Evolutionary conservation across 1,140 invertebrate species (phyloP).

Genomic region (Aphis gossypii): DNA sequence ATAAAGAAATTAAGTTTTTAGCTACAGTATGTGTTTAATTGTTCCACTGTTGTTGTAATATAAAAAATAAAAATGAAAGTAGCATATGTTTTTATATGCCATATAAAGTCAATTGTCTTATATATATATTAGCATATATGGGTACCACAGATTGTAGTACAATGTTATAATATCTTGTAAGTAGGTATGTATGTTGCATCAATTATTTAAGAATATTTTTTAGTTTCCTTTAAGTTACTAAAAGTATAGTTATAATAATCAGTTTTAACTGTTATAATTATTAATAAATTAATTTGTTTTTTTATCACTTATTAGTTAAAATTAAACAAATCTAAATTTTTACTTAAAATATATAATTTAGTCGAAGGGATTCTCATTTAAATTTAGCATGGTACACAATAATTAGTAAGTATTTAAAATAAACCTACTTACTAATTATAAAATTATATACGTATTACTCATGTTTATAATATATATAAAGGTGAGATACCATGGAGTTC

Average conservation of each 20-base stretch:
- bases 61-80: conserved; percentile 34
- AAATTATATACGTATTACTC: too few relatives aligned
- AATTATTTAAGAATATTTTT: neutral
- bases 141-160: neutral
- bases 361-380: neutral
- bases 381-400: neutral
- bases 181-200: neutral
- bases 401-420: too few relatives aligned
- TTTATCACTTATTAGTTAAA: neutral
- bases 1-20: neutral
- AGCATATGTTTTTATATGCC: neutral
- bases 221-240: neutral
- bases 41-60: neutral
- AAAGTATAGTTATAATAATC: too few relatives aligned
- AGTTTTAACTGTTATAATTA: neutral
- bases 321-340: neutral
- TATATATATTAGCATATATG: neutral
- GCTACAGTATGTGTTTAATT: neutral
- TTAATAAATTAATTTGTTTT: neutral
- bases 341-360: neutral
- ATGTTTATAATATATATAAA: neutral
- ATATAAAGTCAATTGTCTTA: conserved; percentile 18
- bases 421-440: too few relatives aligned
- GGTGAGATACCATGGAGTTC: neutral
- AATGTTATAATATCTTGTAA: neutral